These are phyloP conservation scores for Melanogrammus aeglefinus DNA, from an alignment of 2,797 vertebrate genomes.

Conservation along the genomic window DNA sequence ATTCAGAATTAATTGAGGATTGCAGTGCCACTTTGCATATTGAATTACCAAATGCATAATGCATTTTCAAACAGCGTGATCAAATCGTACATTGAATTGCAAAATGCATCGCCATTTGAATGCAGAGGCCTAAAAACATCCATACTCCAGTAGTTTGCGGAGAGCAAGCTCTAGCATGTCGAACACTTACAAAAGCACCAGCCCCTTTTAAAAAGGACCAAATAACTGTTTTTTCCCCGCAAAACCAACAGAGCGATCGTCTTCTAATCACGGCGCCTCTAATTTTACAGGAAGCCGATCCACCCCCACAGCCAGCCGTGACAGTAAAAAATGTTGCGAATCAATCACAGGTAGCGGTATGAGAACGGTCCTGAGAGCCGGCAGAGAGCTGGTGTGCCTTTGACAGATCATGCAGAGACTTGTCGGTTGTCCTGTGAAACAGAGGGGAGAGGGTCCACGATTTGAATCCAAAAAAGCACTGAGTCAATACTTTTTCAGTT, in stretches of 20 bases:
- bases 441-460: slow-evolving; percentile 30
- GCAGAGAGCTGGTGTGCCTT: slow-evolving; percentile 32
- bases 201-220: background rate
- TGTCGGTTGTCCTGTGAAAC: slow-evolving; percentile 48
- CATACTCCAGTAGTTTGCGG: too few relatives aligned
- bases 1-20: too few relatives aligned
- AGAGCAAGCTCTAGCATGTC: too few relatives aligned
- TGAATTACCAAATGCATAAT: too few relatives aligned
- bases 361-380: slow-evolving; percentile 43
- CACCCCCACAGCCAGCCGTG: slow-evolving; percentile 53
- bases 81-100: too few relatives aligned
- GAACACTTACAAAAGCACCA: too few relatives aligned
- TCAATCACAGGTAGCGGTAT: slow-evolving; percentile 54
- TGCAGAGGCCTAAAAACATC: too few relatives aligned
- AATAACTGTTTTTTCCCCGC: background rate
- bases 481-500: too few relatives aligned
- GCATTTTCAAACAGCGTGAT: too few relatives aligned
- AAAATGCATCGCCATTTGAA: too few relatives aligned
- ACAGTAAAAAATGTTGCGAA: slow-evolving; percentile 63
- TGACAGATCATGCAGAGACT: slow-evolving; percentile 53
- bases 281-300: slow-evolving; percentile 54
- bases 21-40: too few relatives aligned
- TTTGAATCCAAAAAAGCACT: background rate
- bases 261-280: slow-evolving; percentile 52
- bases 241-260: slow-evolving; percentile 28